Conservation (phyloP, 1,140 invertebrate species). For the Lysiphlebus fabarum region DNA sequence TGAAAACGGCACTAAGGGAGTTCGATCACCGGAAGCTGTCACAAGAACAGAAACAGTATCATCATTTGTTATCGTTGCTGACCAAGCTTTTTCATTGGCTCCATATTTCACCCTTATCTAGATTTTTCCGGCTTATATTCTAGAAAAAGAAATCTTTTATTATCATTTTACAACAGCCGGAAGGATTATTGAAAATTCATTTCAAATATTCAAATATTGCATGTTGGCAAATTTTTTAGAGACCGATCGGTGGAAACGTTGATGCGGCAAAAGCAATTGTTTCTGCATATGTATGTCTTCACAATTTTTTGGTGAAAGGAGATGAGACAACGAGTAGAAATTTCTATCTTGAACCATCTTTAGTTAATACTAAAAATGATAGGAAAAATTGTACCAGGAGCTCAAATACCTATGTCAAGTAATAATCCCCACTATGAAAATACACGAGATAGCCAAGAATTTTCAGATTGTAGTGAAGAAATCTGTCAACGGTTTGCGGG, state of each 20-base stretch:
- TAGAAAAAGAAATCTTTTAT: constrained; percentile 46
- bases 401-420: no score
- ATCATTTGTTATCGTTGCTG: constrained; percentile 44
- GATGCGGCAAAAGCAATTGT: constrained; percentile 29
- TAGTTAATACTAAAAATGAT: no score
- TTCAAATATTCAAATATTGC: constrained; percentile 25
- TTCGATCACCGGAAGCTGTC: constrained; percentile 15
- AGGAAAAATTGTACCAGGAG: no score
- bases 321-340: no score
- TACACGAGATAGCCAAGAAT: no score
- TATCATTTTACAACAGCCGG: constrained; percentile 39
- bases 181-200: constrained; percentile 25
- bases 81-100: constrained; percentile 50
- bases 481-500: no score
- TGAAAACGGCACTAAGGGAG: constrained; percentile 2
- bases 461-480: no score
- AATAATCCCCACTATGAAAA: no score
- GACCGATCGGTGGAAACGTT: constrained; percentile 29
- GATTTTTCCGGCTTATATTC: constrained; percentile 20
- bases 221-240: constrained; percentile 44
- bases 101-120: constrained; percentile 40
- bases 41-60: background rate
- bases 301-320: constrained; percentile 26
- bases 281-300: constrained; percentile 27
- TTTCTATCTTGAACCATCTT: no score